These are phyloP conservation scores for Oreochromis mossambicus DNA, from an alignment of 2,797 vertebrate genomes.

Conservation along the genomic window DNA sequence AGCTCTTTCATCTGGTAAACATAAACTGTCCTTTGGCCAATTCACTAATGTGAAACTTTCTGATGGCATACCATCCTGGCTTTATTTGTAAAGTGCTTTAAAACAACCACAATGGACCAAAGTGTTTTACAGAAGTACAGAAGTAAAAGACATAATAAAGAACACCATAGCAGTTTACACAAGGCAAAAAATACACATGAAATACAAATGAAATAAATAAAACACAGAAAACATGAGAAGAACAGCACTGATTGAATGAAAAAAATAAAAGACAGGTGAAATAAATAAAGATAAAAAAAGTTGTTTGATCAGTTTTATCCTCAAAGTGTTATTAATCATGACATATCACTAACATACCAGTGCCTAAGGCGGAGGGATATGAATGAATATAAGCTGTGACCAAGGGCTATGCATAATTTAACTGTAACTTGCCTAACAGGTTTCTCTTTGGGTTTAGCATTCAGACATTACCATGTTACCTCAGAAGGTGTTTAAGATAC, in stretches of 20 bases:
- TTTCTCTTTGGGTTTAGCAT: slow-evolving; percentile 24
- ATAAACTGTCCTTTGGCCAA: not conserved
- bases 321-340: not conserved
- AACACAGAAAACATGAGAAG: not conserved
- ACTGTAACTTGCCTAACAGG: slow-evolving; percentile 1
- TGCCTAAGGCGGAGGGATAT: not conserved
- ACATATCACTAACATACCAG: not conserved
- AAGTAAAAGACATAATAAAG: not conserved
- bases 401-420: slow-evolving; percentile 27
- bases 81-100: not conserved
- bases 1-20: not conserved
- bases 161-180: not conserved
- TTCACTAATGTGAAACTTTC: not conserved
- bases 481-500: slow-evolving; percentile 24
- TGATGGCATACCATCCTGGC: not conserved
- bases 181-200: not conserved
- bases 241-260: not conserved
- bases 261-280: not conserved
- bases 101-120: not conserved
- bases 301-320: not conserved
- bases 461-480: slow-evolving; percentile 6
- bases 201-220: not conserved
- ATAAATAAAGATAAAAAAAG: not conserved
- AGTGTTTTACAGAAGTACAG: not conserved
- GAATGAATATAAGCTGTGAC: not conserved